These are phyloP conservation scores for Penaeus vannamei DNA, from an alignment of 1,140 invertebrate genomes.

Conservation along the genomic window DNA sequence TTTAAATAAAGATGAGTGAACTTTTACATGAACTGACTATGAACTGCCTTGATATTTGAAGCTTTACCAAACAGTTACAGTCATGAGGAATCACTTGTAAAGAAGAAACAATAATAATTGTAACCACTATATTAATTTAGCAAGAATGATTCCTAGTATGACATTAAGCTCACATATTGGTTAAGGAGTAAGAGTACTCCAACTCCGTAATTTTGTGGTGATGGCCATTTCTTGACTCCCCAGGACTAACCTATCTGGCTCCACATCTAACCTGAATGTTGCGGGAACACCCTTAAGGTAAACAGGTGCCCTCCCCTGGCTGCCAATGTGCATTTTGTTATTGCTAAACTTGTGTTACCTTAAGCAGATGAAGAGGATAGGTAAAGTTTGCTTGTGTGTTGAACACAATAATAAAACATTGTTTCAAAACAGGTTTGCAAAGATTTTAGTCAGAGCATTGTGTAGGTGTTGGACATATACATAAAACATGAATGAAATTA, in stretches of 20 bases:
- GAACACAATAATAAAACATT: background rate
- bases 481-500: too few relatives aligned
- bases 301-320: slow-evolving; percentile 9
- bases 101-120: too few relatives aligned
- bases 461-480: too few relatives aligned
- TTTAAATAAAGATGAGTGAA: background rate
- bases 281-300: slow-evolving; percentile 67
- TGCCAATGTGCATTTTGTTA: slow-evolving; percentile 15
- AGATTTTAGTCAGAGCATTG: too few relatives aligned
- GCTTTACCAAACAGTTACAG: background rate
- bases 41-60: background rate
- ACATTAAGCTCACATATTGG: too few relatives aligned
- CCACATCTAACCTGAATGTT: slow-evolving; percentile 66
- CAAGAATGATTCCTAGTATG: too few relatives aligned
- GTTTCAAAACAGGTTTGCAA: too few relatives aligned
- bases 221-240: slow-evolving; percentile 51
- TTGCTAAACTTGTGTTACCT: background rate
- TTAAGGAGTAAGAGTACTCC: too few relatives aligned
- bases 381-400: background rate
- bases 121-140: too few relatives aligned
- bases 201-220: slow-evolving; percentile 34
- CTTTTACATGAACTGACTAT: slow-evolving; percentile 39
- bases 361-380: background rate
- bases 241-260: slow-evolving; percentile 68
- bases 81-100: too few relatives aligned